Base-by-base conservation (phyloP, 2,888 invertebrate genomes). In the Spisula subtruncata region DNA sequence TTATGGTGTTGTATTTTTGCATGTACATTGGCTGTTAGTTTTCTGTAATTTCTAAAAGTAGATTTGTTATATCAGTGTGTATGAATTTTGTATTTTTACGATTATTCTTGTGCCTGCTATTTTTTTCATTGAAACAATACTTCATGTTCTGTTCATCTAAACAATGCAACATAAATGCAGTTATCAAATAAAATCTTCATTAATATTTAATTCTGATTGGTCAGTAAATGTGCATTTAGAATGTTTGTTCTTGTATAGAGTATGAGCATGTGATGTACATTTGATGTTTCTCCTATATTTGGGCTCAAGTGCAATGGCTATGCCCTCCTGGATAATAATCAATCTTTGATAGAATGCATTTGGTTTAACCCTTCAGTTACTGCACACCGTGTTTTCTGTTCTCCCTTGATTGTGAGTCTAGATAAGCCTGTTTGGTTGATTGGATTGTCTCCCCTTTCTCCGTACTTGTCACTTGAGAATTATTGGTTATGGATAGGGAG, bases 1-100 rank as follows among this genome's bases (percentile, higher is more conserved):
- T 35, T 60, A 60, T 83, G 54, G 35, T 83, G 83, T 83, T 83
- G 83, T 75, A 35, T 60, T 83, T 83, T 83, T 83, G 83, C 60
- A 35, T 60, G 83, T 83, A 83, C 56, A 83, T 83, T 56, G 56
- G 35, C 41, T 56, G 35, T 18, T 56, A 56, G 35, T 56, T 82
- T 56, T 83, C 35, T 83, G 83, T 83, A 32, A 60, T 35, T 35
- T n/a, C 35, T n/a, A 51, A n/a, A n/a, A 32, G 51, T 25, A 56
- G 35, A 32, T 83, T 20, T 83, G 81, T 81, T 54, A 81, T 66
- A 66, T 66, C 60, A n/a, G 60, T 66, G 60, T 81, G 81, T 14
- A 81, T 41, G 25, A n/a, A n/a, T 54, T 81, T 81, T 81, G 46
- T 20, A 54, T 46, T 51, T 81, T 29, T 48, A 29, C 32, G 32